Evolutionary conservation across 1,140 invertebrate species (phyloP).

Genomic region (Hormaphis cornu): DNA sequence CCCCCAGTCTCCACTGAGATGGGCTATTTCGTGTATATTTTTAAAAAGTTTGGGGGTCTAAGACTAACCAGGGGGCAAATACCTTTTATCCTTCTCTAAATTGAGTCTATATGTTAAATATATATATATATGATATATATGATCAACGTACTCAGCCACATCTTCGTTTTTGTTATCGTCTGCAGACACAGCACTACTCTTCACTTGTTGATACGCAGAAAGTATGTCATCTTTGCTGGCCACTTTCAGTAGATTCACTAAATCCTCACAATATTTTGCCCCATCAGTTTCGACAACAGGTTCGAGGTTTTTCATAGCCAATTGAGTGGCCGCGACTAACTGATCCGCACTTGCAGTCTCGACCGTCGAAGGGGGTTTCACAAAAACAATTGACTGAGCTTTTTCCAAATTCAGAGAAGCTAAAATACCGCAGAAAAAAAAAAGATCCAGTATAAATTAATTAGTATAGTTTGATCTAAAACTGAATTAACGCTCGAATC

Average conservation of each 20-base stretch:
- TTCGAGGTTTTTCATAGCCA: constrained; percentile 49
- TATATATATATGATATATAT: too few relatives aligned
- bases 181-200: constrained; percentile 45
- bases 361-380: constrained; percentile 53
- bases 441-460: too few relatives aligned
- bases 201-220: constrained; percentile 53
- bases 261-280: constrained; percentile 55
- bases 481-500: too few relatives aligned
- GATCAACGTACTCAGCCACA: constrained; percentile 40
- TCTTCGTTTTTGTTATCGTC: too few relatives aligned
- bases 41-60: too few relatives aligned
- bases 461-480: too few relatives aligned
- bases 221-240: constrained; percentile 60
- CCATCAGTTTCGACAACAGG: constrained; percentile 52
- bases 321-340: constrained; percentile 49
- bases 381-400: constrained; percentile 58
- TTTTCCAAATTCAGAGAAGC: constrained; percentile 12
- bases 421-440: too few relatives aligned
- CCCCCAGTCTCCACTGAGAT: too few relatives aligned
- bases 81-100: too few relatives aligned
- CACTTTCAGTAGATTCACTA: constrained; percentile 55
- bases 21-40: too few relatives aligned
- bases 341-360: constrained; percentile 45
- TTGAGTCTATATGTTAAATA: too few relatives aligned
- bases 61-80: too few relatives aligned